phyloP scores from a whole-genome alignment of 2,888 invertebrate species.

The Chymomyza amoena region DNA sequence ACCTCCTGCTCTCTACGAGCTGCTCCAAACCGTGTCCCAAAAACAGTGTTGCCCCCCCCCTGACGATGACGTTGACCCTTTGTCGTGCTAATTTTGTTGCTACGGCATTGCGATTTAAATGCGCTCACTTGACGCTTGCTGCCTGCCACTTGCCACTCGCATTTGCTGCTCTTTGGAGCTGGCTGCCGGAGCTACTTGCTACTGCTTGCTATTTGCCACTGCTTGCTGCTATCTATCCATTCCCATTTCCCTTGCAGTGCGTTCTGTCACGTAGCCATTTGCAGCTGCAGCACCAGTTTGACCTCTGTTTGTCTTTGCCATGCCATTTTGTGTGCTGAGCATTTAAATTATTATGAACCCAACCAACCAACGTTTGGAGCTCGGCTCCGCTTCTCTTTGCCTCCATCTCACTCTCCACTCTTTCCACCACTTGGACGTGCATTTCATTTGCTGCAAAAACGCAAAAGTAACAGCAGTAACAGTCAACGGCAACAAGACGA shows the following conservation, averaged over 20 bases:
- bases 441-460: slow-evolving; percentile 5
- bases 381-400: not conserved
- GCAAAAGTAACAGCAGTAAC: not conserved
- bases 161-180: not conserved
- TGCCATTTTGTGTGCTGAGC: slow-evolving; percentile 73
- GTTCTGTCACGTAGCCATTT: slow-evolving; percentile 71
- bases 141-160: not conserved
- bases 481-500: not conserved
- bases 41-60: not conserved
- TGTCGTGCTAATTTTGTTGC: slow-evolving; percentile 72
- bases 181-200: no score
- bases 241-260: slow-evolving; percentile 46
- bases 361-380: slow-evolving; percentile 23
- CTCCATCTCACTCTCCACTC: not conserved
- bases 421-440: slow-evolving; percentile 14
- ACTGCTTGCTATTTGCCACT: not conserved
- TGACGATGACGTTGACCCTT: slow-evolving; percentile 38
- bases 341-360: slow-evolving; percentile 75
- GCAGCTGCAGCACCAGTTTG: slow-evolving; percentile 58
- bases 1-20: not conserved
- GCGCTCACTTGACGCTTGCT: slow-evolving; percentile 22
- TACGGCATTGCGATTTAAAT: slow-evolving; percentile 65
- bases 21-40: not conserved
- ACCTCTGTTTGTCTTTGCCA: slow-evolving; percentile 73
- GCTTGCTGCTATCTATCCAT: not conserved